These are phyloP conservation scores for Avahi laniger DNA, from an alignment of 2,797 vertebrate species.

Conservation along the genomic window DNA sequence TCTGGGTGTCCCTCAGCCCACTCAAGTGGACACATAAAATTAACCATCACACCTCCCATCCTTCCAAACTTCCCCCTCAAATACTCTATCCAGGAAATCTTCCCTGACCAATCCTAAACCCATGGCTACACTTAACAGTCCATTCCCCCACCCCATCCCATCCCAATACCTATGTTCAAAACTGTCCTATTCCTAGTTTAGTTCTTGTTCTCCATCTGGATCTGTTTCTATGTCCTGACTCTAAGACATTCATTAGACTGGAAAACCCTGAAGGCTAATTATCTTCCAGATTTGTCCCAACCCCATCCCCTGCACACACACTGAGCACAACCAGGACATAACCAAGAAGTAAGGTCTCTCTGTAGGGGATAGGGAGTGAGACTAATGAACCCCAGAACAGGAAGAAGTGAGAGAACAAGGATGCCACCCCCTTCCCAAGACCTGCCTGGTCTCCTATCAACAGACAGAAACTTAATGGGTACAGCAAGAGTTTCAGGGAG, in stretches of 20 bases:
- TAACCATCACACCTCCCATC: neutral
- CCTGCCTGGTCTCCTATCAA: neutral
- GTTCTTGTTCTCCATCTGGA: neutral
- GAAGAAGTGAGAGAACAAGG: neutral
- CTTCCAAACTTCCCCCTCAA: neutral
- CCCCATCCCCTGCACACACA: neutral
- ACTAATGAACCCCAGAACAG: neutral
- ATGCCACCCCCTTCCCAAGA: neutral
- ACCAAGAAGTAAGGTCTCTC: neutral
- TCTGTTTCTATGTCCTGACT: constrained; percentile 25
- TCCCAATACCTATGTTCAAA: neutral
- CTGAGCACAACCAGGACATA: neutral
- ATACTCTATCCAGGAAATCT: neutral
- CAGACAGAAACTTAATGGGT: constrained; percentile 3
- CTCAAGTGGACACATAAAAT: neutral
- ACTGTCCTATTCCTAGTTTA: neutral
- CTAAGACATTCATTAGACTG: neutral
- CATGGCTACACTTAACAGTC: neutral
- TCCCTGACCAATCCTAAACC: neutral
- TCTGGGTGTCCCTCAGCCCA: neutral
- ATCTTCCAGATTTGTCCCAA: neutral
- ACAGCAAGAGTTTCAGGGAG: neutral
- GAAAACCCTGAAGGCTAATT: neutral
- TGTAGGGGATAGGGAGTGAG: neutral
- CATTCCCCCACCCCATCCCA: neutral